These are phyloP conservation scores for Camptogramma bilineatum DNA, from an alignment of 2,888 invertebrate genomes.

Conservation along the genomic window DNA sequence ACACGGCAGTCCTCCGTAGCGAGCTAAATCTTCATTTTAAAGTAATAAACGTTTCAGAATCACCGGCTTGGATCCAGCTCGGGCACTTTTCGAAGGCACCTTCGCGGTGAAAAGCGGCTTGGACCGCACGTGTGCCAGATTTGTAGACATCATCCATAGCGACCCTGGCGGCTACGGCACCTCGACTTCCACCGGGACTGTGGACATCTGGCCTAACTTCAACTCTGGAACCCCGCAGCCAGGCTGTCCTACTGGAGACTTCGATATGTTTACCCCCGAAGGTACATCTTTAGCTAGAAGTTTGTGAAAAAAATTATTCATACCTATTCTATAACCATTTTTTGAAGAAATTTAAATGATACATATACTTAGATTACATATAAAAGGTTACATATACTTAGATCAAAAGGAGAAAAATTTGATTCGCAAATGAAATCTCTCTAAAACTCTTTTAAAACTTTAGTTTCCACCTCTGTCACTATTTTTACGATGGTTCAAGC, in stretches of 20 bases:
- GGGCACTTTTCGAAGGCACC: conserved; percentile 83
- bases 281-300: conserved; percentile 50
- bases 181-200: conserved; percentile 77
- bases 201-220: conserved; percentile 87
- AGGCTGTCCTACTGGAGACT: conserved; percentile 78
- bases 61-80: conserved; percentile 85
- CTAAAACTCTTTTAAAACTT: no score
- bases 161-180: conserved; percentile 86
- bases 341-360: no score
- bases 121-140: conserved; percentile 81
- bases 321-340: no score
- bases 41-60: conserved; percentile 66
- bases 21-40: not conserved
- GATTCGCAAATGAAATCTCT: no score
- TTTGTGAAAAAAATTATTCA: no score
- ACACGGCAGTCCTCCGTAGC: no score
- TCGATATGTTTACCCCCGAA: conserved; percentile 65
- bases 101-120: conserved; percentile 62
- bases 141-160: conserved; percentile 88
- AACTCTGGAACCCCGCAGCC: conserved; percentile 74
- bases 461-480: no score
- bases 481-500: no score
- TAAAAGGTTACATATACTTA: no score
- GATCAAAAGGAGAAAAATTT: no score
- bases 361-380: no score